Evolutionary conservation across 2,113 vertebrate species (phyloP).

Genomic region (Syngnathoides biaculeatus): DNA sequence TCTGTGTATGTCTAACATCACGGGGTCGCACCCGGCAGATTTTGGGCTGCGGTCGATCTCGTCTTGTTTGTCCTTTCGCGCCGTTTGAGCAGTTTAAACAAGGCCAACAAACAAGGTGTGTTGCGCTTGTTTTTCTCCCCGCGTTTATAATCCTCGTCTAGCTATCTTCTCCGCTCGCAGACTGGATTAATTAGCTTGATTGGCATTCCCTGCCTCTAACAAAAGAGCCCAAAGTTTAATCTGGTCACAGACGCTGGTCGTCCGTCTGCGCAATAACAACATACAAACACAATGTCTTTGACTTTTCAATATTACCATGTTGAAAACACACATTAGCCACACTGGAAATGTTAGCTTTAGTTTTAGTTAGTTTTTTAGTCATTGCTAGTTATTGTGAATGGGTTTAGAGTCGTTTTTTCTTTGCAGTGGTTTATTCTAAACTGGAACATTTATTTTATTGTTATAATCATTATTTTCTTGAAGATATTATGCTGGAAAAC

Average conservation of each 20-base stretch:
- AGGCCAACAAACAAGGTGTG: slow-evolving; percentile 26
- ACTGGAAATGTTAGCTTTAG: background rate
- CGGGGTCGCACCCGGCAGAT: slow-evolving; percentile 20
- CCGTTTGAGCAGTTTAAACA: background rate
- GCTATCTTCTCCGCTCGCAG: slow-evolving; percentile 52
- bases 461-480: no score
- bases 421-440: no score
- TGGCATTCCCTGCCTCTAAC: background rate
- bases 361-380: no score
- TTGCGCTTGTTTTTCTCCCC: slow-evolving; percentile 50
- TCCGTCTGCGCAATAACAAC: slow-evolving; percentile 26
- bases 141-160: slow-evolving; percentile 45
- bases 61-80: slow-evolving; percentile 8
- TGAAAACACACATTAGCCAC: background rate
- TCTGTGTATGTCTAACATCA: slow-evolving; percentile 32
- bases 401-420: no score
- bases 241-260: slow-evolving; percentile 52
- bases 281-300: background rate
- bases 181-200: slow-evolving; percentile 68
- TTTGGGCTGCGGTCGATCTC: slow-evolving; percentile 38
- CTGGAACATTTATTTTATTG: no score
- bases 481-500: background rate
- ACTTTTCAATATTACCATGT: background rate
- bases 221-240: slow-evolving; percentile 48
- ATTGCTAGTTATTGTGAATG: no score